Base-by-base conservation (phyloP, 2,113 vertebrate species). In the Hemiprocne comata region DNA sequence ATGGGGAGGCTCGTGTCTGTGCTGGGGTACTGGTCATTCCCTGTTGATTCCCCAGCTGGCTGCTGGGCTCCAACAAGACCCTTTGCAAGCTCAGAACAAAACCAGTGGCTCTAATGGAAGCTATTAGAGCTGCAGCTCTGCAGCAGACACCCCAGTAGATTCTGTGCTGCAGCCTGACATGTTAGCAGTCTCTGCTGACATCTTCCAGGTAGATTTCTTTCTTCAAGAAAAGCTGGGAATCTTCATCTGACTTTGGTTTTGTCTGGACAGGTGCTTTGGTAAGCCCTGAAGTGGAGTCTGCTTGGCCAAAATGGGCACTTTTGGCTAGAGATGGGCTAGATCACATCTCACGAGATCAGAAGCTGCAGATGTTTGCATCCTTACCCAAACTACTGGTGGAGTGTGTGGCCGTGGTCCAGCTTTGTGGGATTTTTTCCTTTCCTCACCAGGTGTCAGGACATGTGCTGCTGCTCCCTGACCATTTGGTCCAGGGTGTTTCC, bases 1-100 rank as follows among this genome's bases (percentile, higher is more conserved):
- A 0, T 11, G 5, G 55, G 65, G 28, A 18, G 7, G 28, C 16
- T 7, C 1, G 0, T n/a, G 21, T 14, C 38, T 12, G 13, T 64
- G 50, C n/a, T 6, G 28, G 5, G 10, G 13, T 64, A 42, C n/a
- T 6, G 28, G 5, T 69, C 24, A 12, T 40, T 34, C 65, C 3
- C 4, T 5, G 15, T 36, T 60, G 38, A 6, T 62, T 34, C 76
- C 25, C 21, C 34, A 55, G 15, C 48, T 57, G 11, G 19, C 28
- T 90, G 0, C 58, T 4, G 9, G 38, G 44, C 62, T 80, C 16
- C 0, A 17, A 21, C 4, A 34, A 53, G 55, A 33, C 75, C 17
- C 17, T 70, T 38, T 51, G 46, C 25, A 33, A 53, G 57, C 42
- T 40, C 62, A 31, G 66, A 34, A 21, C 57, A n/a, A 6, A 72